Percentiles rank a stretch among this genome's conserved stretches.
phyloP scores from a whole-genome alignment of 2,113 vertebrate genomes.

The Erythrocebus patas region DNA sequence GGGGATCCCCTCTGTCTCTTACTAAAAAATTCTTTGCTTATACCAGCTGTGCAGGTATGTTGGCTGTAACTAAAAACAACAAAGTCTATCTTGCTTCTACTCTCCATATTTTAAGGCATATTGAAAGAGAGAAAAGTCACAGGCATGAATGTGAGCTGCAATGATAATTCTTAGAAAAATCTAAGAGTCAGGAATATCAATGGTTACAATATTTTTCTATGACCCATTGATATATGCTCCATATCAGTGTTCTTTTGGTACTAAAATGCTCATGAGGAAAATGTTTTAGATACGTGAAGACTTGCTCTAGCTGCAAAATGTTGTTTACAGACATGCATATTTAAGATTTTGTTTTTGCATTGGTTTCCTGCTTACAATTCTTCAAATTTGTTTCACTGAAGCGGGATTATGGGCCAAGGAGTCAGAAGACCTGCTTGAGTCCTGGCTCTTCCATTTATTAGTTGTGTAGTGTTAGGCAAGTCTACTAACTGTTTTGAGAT shows the following conservation, averaged over 20 bases:
- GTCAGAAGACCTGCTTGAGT: neutral
- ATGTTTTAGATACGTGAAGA: neutral
- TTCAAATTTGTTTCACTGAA: neutral
- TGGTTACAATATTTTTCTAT: neutral
- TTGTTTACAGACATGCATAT: neutral
- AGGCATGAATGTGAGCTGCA: neutral
- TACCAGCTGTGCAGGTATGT: neutral
- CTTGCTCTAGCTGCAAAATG: neutral
- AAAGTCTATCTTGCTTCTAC: neutral
- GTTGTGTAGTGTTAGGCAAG: neutral
- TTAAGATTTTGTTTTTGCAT: constrained; percentile 8
- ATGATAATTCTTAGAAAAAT: neutral
- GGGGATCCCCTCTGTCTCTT: neutral
- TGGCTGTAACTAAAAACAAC: neutral
- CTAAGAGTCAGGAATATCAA: neutral
- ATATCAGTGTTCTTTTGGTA: neutral
- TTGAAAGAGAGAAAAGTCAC: neutral
- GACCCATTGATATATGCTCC: neutral
- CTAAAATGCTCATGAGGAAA: neutral
- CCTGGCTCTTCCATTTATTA: neutral
- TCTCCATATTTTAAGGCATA: neutral
- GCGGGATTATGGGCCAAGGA: neutral
- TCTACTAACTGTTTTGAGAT: neutral
- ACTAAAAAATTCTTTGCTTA: neutral
- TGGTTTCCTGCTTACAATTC: neutral